Percentiles rank a stretch among this genome's conserved stretches.
phyloP scores from a whole-genome alignment of 2,113 vertebrate genomes.

The Capreolus pygargus region DNA sequence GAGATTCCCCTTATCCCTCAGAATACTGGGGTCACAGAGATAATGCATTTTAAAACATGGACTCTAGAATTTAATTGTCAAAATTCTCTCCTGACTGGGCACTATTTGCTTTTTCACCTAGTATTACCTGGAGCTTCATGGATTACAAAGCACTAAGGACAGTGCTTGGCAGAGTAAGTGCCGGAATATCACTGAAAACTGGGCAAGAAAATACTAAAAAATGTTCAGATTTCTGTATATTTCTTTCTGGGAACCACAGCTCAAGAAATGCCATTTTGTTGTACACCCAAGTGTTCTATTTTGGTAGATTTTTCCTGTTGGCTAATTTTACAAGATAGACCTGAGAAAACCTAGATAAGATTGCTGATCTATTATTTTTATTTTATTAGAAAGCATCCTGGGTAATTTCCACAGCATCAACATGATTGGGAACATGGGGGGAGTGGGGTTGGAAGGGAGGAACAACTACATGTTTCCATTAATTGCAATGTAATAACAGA shows the following conservation, averaged over 20 bases:
- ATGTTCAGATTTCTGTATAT: not conserved
- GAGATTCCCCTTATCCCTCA: not conserved
- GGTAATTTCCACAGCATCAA: slow-evolving; percentile 63
- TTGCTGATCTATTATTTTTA: slow-evolving; percentile 43
- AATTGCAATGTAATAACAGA: slow-evolving; percentile 55
- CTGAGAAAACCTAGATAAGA: slow-evolving; percentile 77
- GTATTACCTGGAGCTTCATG: not conserved
- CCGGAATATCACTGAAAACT: not conserved
- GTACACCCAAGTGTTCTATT: not conserved
- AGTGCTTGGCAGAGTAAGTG: not conserved
- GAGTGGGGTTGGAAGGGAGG: not conserved
- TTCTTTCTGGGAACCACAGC: not conserved
- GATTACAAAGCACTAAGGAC: not conserved
- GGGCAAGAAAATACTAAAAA: not conserved
- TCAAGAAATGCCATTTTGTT: not conserved
- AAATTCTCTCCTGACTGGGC: not conserved
- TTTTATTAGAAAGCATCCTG: slow-evolving; percentile 66
- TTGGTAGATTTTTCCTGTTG: slow-evolving; percentile 21
- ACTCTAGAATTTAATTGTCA: not conserved
- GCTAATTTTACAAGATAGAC: slow-evolving; percentile 53
- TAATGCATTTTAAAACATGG: not conserved
- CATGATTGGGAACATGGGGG: slow-evolving; percentile 14
- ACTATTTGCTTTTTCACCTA: not conserved
- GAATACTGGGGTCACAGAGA: not conserved
- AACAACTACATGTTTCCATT: slow-evolving; percentile 75